Evolutionary conservation across 2,797 vertebrate genomes (phyloP), one percentile per base, ranked within the genome.

Genomic region (Coreius guichenoti): DNA sequence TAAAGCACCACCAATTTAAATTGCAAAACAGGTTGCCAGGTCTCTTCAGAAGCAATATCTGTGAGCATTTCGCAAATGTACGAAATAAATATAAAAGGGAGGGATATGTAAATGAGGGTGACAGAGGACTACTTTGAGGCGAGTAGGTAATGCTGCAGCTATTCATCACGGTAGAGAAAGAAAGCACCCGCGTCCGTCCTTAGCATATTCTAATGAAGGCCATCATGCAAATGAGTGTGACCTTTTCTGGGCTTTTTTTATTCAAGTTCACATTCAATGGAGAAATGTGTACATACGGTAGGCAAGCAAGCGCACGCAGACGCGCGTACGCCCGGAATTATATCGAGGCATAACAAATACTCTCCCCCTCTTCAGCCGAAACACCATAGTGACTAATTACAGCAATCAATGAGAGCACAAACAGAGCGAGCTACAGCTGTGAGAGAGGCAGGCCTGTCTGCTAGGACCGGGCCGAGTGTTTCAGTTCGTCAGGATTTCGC

Each of bases 191-290:
- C 95, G 93, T 93, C 94, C 94, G 95, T 98, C 97, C 97, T 98
- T 96, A 98, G 96, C 96, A 97, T 97, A 98, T 97, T 98, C 96
- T 99, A 99, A 99, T 98, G 97, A 98, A 98, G 97, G 96, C 96
- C 95, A 96, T 95, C 95, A 99, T 99, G 98, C 96, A 99, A 98
- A 99, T 99, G 95, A 97, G 95, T 92, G 87, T 97, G 97, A 96
- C 97, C 97, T 97, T 98, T 98, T 96, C 96, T 68, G 92, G 95
- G 95, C 94, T 95, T 96, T 95, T 93, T 95, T 93, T 85, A 63
- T 73, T 73, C 94, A 94, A 95, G 96, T 97, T 96, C 96, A 95
- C 93, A 96, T 95, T 96, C 95, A 96, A 95, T 94, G 93, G 90
- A 89, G 87, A 81, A 92, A 92, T 92, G 91, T 90, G 89, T 90